A percentile compares a stretch with the other conserved stretches of the same genome.
phyloP scores from a whole-genome alignment of 2,797 vertebrate species.

The Austrolebias charrua region DNA sequence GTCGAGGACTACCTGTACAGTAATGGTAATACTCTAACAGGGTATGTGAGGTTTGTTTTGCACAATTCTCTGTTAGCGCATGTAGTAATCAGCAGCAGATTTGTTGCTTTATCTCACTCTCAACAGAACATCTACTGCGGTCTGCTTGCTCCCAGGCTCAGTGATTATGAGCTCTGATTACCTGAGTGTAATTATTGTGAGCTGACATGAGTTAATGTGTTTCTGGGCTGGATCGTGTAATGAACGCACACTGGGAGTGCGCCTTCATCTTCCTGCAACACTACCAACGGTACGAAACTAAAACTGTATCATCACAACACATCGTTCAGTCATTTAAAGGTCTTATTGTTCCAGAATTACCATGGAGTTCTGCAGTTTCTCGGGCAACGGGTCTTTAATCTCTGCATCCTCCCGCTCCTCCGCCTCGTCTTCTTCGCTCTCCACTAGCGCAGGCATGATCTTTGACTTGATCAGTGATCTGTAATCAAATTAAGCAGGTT shows the following conservation, averaged over 20 bases:
- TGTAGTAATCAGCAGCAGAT: conserved; percentile 14
- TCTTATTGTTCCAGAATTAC: conserved; percentile 72
- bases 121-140: neutral
- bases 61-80: conserved; percentile 42
- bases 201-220: neutral
- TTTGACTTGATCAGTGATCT: conserved; percentile 91
- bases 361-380: conserved; percentile 92
- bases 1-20: too few species aligned
- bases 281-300: neutral
- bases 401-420: conserved; percentile 64
- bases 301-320: too few species aligned
- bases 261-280: neutral
- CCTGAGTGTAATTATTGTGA: conserved; percentile 6
- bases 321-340: neutral
- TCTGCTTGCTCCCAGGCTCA: conserved; percentile 4
- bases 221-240: conserved; percentile 3
- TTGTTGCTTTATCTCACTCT: conserved; percentile 3
- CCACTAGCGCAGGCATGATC: conserved; percentile 82
- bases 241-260: neutral
- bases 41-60: conserved; percentile 15
- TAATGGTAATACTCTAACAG: conserved; percentile 24
- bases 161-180: conserved; percentile 13
- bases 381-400: conserved; percentile 87
- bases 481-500: conserved; percentile 11
- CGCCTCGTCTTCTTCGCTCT: conserved; percentile 81